Evolutionary conservation across 35 echinoderm and acorn worm genomes (phyloP), one percentile per base, ranked within the genome.

Genomic region (Strongylocentrotus purpuratus): DNA sequence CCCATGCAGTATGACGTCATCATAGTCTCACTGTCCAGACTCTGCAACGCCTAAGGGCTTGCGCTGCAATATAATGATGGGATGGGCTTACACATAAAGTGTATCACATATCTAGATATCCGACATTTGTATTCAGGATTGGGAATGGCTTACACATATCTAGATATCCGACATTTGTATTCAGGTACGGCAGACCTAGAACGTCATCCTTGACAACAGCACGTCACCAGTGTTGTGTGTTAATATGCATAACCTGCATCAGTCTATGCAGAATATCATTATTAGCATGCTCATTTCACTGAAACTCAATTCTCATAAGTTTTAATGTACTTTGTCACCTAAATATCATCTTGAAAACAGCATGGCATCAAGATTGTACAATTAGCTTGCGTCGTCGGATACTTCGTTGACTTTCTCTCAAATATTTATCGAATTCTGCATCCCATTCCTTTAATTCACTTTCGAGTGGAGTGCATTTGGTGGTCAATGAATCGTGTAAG

Each of bases 401-500:
- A 28, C 65, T 22, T 70, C 18, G 17, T 28, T 28, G 1, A 70
- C 22, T 78, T 28, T 59, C 65, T 78, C 18, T 78, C 65, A 78
- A 78, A 78, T 78, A 78, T 78, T 78, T n/a, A 78, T 78, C 65
- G 22, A 78, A 55, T 78, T 78, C 65, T 28, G 4, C 65, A 78
- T 78, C 65, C 65, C n/a, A 78, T 78, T 78, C 65, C 65, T 78
- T 78, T 78, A 78, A 78, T 78, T 78, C 65, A 78, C 22, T 78
- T 78, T 78, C 20, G 15, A 55, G 50, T 55, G 15, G 20, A 78
- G 7, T 28, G 28, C 65, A 7, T n/a, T 28, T 28, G 65, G 20
- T 78, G 65, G 65, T 78, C 65, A 78, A n/a, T 18, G 65, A 78
- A n/a, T 78, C 65, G 65, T 78, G 65, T 22, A 28, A 78, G 22